phyloP scores from a whole-genome alignment of 2,113 vertebrate genomes.

The Eonycteris spelaea region DNA sequence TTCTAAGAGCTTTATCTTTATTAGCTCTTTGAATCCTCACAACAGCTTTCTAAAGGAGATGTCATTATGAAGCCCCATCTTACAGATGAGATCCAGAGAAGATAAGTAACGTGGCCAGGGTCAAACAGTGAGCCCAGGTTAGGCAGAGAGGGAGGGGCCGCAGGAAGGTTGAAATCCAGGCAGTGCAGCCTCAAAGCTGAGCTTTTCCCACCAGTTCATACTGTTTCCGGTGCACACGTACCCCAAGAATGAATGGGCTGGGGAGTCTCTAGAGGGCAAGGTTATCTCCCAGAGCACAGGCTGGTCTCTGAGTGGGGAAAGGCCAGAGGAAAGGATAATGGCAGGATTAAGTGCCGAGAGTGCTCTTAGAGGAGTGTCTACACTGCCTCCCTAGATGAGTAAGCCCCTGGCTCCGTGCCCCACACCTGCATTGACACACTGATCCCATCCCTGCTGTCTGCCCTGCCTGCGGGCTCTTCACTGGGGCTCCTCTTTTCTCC shows the following conservation, averaged over 20 bases:
- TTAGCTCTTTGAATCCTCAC: neutral
- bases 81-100: neutral
- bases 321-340: rapidly evolving
- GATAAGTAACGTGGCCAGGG: neutral
- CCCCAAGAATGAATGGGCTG: neutral
- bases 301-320: neutral
- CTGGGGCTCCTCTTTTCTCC: neutral
- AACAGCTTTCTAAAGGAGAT: neutral
- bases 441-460: constrained; percentile 57
- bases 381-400: neutral
- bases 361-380: neutral
- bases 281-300: neutral
- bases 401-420: constrained; percentile 55
- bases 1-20: neutral
- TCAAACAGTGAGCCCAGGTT: neutral
- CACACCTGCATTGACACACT: constrained; percentile 79
- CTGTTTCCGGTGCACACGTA: neutral
- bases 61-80: neutral
- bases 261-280: neutral
- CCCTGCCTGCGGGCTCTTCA: constrained; percentile 23
- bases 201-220: neutral
- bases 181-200: neutral
- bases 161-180: neutral
- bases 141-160: neutral
- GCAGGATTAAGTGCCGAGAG: neutral